phyloP scores from a whole-genome alignment of 1,140 invertebrate genomes.

The Drosophila rufa region DNA sequence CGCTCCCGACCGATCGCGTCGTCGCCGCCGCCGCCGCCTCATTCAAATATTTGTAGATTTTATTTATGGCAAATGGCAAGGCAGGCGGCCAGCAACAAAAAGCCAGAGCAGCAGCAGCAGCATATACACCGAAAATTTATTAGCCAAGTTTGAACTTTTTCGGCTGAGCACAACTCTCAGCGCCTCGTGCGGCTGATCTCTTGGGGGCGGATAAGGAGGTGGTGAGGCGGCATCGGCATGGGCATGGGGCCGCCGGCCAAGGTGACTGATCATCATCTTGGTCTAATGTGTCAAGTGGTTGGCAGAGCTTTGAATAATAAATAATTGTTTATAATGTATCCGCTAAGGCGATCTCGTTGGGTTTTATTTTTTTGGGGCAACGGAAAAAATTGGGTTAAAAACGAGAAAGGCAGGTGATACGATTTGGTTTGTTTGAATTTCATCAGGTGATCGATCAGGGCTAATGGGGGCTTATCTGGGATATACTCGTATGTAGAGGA shows the following conservation, averaged over 20 bases:
- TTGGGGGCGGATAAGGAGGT: background rate
- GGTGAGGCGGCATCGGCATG: background rate
- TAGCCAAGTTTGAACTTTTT: slow-evolving; percentile 72
- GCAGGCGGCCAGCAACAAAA: slow-evolving; percentile 32
- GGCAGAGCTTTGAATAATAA: slow-evolving; percentile 60
- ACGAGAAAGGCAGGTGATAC: slow-evolving; percentile 2
- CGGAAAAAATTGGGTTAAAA: slow-evolving; percentile 40
- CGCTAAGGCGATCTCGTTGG: slow-evolving; percentile 21
- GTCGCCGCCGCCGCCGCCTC: slow-evolving; percentile 44
- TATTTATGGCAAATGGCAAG: slow-evolving; percentile 69
- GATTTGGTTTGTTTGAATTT: slow-evolving; percentile 13
- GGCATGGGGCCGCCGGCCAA: slow-evolving; percentile 32
- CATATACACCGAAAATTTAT: slow-evolving; percentile 66
- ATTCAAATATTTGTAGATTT: slow-evolving; percentile 79
- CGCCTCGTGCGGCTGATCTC: slow-evolving; percentile 44
- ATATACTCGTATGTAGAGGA: background rate
- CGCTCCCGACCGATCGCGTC: slow-evolving; percentile 33
- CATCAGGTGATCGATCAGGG: slow-evolving; percentile 41
- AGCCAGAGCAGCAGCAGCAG: background rate
- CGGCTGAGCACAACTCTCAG: slow-evolving; percentile 48
- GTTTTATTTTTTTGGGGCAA: slow-evolving; percentile 9
- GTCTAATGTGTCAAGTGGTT: slow-evolving; percentile 75
- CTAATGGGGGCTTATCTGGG: slow-evolving; percentile 8
- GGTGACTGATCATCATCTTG: slow-evolving; percentile 77
- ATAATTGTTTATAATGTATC: slow-evolving; percentile 65